Evolutionary conservation across 2,797 vertebrate genomes (phyloP).

Genomic region (Chrysocyon brachyurus): DNA sequence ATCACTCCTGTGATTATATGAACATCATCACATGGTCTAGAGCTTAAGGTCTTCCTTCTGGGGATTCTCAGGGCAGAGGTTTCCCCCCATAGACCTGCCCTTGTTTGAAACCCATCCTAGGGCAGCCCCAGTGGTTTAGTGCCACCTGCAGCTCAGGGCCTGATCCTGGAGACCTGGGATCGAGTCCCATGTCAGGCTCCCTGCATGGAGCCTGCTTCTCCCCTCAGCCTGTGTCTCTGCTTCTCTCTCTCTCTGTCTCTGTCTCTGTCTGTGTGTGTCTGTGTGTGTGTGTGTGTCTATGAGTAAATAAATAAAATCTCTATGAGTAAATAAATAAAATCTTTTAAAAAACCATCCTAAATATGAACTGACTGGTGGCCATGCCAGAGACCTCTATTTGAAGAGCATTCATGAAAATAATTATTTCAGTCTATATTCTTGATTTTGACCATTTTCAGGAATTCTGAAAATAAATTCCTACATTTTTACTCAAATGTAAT

Average conservation of each 20-base stretch:
- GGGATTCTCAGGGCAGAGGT: no score
- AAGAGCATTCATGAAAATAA: background rate
- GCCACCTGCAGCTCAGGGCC: no score
- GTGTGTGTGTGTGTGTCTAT: no score
- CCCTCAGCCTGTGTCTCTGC: no score
- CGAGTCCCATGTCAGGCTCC: no score
- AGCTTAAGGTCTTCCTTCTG: background rate
- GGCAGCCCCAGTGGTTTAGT: no score
- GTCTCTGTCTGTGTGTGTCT: no score
- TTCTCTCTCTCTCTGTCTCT: no score
- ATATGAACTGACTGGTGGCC: rapidly evolving
- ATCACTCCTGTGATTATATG: background rate
- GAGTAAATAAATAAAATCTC: no score
- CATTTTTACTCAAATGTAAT: background rate
- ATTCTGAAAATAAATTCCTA: background rate
- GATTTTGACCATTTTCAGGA: background rate
- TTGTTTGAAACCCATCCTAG: background rate
- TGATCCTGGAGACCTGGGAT: no score
- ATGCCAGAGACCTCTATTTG: rapidly evolving
- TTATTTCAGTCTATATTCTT: background rate
- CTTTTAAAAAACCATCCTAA: background rate
- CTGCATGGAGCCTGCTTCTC: no score
- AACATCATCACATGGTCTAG: background rate
- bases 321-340: no score
- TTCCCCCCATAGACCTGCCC: background rate